Evolutionary conservation across 2,797 vertebrate species (phyloP).

Genomic region (Prunella strophiata): DNA sequence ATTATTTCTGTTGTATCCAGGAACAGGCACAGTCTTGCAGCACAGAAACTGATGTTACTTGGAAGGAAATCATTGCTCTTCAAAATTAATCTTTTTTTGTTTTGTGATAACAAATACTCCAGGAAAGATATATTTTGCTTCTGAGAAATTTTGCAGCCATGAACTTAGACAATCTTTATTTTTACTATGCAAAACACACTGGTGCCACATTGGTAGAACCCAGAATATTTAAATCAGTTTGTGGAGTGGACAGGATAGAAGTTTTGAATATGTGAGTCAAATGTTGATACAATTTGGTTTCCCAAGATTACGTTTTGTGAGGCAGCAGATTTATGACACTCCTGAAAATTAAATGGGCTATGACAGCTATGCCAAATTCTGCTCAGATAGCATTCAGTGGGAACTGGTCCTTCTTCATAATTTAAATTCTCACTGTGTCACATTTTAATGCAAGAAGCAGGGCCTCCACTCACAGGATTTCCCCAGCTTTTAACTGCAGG

Average conservation of each 20-base stretch:
- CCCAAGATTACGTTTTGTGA: neutral
- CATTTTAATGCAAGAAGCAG: neutral
- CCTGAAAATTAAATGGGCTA: conserved; percentile 31
- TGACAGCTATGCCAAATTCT: conserved; percentile 46
- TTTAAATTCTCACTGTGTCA: neutral
- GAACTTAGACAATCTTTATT: neutral
- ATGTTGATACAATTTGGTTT: conserved; percentile 8
- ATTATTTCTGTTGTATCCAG: neutral
- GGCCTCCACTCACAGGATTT: neutral
- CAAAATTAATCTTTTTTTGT: neutral
- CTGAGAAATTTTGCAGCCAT: neutral
- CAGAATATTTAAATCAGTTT: neutral
- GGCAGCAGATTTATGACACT: neutral
- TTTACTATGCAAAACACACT: neutral
- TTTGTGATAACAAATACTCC: neutral
- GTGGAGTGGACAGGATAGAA: neutral
- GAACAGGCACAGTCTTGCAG: neutral
- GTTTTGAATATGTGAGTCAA: neutral
- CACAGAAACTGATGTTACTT: neutral
- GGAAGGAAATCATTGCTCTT: neutral
- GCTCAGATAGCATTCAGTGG: conserved; percentile 19
- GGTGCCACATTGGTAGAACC: neutral
- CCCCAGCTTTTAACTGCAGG: neutral
- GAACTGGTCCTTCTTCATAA: conserved; percentile 6
- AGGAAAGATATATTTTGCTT: neutral